Percentiles rank a stretch among this genome's conserved stretches.
These are phyloP conservation scores for Temnothorax longispinosus DNA, from an alignment of 1,140 invertebrate genomes.

Conservation along the genomic window DNA sequence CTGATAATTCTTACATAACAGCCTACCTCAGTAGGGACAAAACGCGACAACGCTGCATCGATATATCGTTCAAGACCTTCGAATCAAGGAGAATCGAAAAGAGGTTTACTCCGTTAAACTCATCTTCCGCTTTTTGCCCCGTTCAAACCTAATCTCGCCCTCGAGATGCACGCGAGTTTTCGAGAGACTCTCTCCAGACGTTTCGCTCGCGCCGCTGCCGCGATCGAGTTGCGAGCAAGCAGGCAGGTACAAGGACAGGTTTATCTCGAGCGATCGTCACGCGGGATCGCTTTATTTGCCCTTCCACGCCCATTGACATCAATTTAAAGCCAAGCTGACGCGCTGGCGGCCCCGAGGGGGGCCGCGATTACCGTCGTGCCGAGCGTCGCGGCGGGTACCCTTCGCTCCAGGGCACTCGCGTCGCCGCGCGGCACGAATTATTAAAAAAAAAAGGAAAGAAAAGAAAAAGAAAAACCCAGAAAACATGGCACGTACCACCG, in stretches of 20 bases:
- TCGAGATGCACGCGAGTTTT: not conserved
- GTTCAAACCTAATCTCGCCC: not conserved
- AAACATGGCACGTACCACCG: not conserved
- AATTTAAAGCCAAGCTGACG: slow-evolving; percentile 34
- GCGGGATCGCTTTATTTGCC: slow-evolving; percentile 31
- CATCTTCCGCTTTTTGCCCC: not conserved
- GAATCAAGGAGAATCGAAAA: not conserved
- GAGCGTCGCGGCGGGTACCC: not conserved
- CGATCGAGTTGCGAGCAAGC: not conserved
- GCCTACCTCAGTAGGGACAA: too few relatives aligned
- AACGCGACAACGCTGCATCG: too few relatives aligned
- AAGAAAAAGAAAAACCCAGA: not conserved
- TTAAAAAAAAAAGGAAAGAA: not conserved
- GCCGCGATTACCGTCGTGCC: not conserved
- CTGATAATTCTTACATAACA: slow-evolving; percentile 21
- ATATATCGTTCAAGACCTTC: not conserved
- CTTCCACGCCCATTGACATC: slow-evolving; percentile 59
- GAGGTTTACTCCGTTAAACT: not conserved
- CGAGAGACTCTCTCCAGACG: not conserved
- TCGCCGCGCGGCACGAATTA: not conserved
- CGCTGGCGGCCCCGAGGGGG: not conserved
- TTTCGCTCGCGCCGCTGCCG: not conserved
- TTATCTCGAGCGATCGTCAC: slow-evolving; percentile 31
- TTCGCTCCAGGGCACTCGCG: not conserved
- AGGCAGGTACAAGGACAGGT: slow-evolving; percentile 24